A percentile compares a stretch with the other conserved stretches of the same genome.
Conservation (phyloP, 2,797 vertebrate genomes). For the Myiotriccus ornatus region DNA sequence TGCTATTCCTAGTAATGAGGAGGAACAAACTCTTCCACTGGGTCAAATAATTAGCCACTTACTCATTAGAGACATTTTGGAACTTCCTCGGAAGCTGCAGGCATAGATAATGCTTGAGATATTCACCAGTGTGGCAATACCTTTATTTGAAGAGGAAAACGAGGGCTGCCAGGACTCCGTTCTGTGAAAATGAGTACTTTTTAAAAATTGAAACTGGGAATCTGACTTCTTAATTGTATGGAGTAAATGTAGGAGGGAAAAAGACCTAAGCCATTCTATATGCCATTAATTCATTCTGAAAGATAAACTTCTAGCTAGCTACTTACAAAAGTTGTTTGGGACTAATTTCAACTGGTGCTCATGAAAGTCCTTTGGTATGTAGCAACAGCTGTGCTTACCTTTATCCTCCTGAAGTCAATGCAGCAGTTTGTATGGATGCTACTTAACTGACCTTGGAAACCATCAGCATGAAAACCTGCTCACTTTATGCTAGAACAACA, state of each 20-base stretch:
- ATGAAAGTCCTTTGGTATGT: not conserved
- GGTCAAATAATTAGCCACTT: not conserved
- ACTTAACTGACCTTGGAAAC: not conserved
- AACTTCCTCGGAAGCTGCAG: not conserved
- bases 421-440: not conserved
- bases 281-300: not conserved
- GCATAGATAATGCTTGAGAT: not conserved
- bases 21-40: not conserved
- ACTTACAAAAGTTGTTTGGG: not conserved
- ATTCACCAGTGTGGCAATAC: not conserved
- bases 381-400: not conserved
- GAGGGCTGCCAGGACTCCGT: not conserved
- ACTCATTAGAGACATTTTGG: not conserved
- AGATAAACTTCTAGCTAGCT: not conserved
- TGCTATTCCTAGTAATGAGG: not conserved
- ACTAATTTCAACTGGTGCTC: not conserved
- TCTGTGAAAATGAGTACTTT: not conserved
- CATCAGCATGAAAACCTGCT: not conserved
- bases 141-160: not conserved
- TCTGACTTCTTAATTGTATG: not conserved
- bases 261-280: not conserved
- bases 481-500: not conserved
- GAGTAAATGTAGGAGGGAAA: not conserved
- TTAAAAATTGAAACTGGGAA: not conserved
- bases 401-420: not conserved